Base-by-base conservation (phyloP, 2,797 vertebrate species). In the Aulostomus chinensis region DNA sequence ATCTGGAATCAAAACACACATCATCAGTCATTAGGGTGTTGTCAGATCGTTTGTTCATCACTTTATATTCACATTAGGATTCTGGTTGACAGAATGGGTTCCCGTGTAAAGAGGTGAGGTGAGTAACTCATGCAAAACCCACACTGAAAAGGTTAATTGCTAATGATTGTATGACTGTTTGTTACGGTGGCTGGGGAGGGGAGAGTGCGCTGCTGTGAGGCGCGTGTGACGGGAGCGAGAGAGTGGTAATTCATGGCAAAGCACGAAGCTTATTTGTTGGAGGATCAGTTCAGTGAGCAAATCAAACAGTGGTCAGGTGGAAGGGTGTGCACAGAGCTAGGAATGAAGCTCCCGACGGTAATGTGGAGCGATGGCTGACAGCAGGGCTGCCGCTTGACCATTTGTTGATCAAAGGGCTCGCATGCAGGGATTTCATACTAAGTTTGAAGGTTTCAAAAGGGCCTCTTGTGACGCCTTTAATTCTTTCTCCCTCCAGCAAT, bases 351-450 rank as follows among this genome's bases (percentile, higher is more conserved):
- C 48, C 50, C 36, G 9, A 14, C 13, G 17, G 60, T 68, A 78
- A 80, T 68, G 57, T 16, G 49, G 66, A 60, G 60, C 35, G 74
- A 83, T 77, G 75, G 75, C 64, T 25, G 47, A 31, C 78, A 73
- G 68, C 73, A 56, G 52, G 54, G 57, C 64, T 46, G 42, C 68
- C 25, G 56, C 74, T 84, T 68, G 80, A 78, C 83, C 76, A 38
- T 82, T 73, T 38, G 63, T 49, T 76, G 83, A 91, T 91, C 86
- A 91, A 91, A 90, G 89, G 41, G 75, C 57, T 84, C 21, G 57
- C 71, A 62, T 22, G 58, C 68, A 5, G 42, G 5, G 50, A 81
- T 88, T 87, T 88, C 73, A 84, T 69, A 77, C 62, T 13, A 65
- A 65, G 72, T 55, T 82, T 73, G 83, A 86, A 64, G 68, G 53